phyloP scores from a whole-genome alignment of 2,113 vertebrate genomes.

The Pollimyrus isidori region DNA sequence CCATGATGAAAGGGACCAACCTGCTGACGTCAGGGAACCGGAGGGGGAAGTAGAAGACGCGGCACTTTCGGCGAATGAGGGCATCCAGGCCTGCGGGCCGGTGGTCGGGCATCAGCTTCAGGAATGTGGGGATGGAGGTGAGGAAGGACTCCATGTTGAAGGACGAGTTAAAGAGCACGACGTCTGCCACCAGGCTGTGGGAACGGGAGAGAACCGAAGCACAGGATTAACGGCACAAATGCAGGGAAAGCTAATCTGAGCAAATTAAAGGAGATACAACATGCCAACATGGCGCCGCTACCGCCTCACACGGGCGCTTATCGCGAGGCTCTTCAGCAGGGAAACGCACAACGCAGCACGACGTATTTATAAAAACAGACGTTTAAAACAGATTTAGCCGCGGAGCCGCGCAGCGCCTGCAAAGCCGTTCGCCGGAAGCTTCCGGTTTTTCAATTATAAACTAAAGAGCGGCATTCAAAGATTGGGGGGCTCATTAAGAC shows the following conservation, averaged over 20 bases:
- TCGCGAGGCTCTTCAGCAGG: not conserved
- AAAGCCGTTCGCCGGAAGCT: slow-evolving; percentile 6
- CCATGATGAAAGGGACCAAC: slow-evolving; percentile 56
- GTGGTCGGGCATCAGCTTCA: slow-evolving; percentile 91
- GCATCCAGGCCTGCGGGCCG: slow-evolving; percentile 75
- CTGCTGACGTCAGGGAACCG: slow-evolving; percentile 78
- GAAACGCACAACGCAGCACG: not conserved
- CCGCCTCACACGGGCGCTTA: not conserved
- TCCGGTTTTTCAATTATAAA: slow-evolving; percentile 21
- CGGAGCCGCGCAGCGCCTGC: not conserved
- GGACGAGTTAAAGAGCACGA: slow-evolving; percentile 74
- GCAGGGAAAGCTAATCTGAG: not conserved
- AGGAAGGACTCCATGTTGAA: slow-evolving; percentile 97
- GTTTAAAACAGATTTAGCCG: slow-evolving; percentile 16
- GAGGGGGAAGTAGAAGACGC: slow-evolving; percentile 82
- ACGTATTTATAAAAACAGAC: not conserved
- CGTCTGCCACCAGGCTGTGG: slow-evolving; percentile 82
- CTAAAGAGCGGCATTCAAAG: not conserved
- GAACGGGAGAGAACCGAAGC: not conserved
- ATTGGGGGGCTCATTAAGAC: slow-evolving; percentile 18
- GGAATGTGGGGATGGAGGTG: slow-evolving; percentile 72
- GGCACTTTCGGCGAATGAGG: slow-evolving; percentile 80
- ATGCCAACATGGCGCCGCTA: not conserved
- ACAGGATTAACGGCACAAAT: not conserved
- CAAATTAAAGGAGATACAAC: not conserved